Evolutionary conservation across 2,797 vertebrate species (phyloP).

Genomic region (Varecia variegata): DNA sequence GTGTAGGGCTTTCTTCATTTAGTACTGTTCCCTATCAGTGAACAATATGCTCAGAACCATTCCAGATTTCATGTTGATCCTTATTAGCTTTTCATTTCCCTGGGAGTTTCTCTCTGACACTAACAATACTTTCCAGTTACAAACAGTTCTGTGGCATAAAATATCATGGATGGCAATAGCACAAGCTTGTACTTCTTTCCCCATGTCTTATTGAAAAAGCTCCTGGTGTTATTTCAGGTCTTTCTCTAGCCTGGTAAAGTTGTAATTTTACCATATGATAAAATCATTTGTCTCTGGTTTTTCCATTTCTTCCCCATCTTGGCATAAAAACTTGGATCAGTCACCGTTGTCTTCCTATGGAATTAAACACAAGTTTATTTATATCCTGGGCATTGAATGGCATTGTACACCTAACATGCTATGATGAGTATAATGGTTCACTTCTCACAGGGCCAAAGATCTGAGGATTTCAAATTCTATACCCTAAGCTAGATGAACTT

Average conservation of each 20-base stretch:
- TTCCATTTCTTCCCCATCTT: background rate
- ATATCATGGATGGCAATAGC: background rate
- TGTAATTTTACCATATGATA: background rate
- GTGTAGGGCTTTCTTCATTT: background rate
- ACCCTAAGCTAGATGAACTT: background rate
- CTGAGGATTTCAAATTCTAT: background rate
- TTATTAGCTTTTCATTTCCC: constrained; percentile 64
- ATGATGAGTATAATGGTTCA: background rate
- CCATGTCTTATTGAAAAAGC: background rate
- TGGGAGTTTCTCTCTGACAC: constrained; percentile 48
- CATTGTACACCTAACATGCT: background rate
- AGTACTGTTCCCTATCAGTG: background rate
- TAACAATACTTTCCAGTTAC: constrained; percentile 43
- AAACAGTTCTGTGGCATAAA: constrained; percentile 17
- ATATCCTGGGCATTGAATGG: background rate
- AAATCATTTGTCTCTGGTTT: background rate
- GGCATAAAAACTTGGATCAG: background rate
- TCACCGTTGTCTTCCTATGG: background rate
- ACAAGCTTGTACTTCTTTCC: background rate
- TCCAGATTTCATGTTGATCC: constrained; percentile 55
- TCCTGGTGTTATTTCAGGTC: background rate
- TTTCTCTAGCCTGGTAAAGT: background rate
- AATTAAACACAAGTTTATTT: constrained; percentile 4
- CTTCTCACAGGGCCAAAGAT: background rate
- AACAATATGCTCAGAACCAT: constrained; percentile 38